Evolutionary conservation across 2,113 vertebrate species (phyloP), one percentile per base, ranked within the genome.

Genomic region (Chascanopsetta lugubris): DNA sequence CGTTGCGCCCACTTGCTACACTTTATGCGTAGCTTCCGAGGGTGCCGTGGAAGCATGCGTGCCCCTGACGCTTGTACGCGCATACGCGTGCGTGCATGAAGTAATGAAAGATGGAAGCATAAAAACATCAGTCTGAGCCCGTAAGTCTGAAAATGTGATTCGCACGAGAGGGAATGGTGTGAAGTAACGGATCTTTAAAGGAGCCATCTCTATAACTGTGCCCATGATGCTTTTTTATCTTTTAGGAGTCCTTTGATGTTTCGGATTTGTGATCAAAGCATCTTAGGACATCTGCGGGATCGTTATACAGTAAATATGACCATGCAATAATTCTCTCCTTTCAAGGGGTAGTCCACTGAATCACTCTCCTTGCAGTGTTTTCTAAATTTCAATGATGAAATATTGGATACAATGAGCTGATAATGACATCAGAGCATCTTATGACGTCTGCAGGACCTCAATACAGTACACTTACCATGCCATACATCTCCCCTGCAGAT

Each of bases 1-100:
- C 22, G 80, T 82, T 92, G 89, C 90, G 91, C 68, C 53, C 72
- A 51, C 43, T 85, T 64, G 75, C 65, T 91, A 77, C 92, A 86
- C 87, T 83, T 67, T 74, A 18, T 89, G 75, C 92, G 92, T 89
- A 89, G 62, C 47, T 73, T 79, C 50, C 71, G 26, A 57, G 55
- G 50, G 25, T 42, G 64, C 71, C 32, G 40, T 57, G 60, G 57
- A 79, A 51, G 69, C 80, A 55, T 57, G 69, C 80, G 75, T 77
- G 78, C 8, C 13, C 78, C 11, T 69, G 71, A 77, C 68, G 73
- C 67, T 9, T 42, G 63, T 29, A 6, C 20, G 75, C 49, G 53
- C 4, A 15, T 38, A 38, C 65, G 50, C 62, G 54, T 64, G 63
- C 56, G 45, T 46, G 62, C 62, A 42, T n/a, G 8, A 34, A 61